A percentile compares a stretch with the other conserved stretches of the same genome.
phyloP scores from a whole-genome alignment of 2,113 vertebrate genomes.

The Jacana jacana region DNA sequence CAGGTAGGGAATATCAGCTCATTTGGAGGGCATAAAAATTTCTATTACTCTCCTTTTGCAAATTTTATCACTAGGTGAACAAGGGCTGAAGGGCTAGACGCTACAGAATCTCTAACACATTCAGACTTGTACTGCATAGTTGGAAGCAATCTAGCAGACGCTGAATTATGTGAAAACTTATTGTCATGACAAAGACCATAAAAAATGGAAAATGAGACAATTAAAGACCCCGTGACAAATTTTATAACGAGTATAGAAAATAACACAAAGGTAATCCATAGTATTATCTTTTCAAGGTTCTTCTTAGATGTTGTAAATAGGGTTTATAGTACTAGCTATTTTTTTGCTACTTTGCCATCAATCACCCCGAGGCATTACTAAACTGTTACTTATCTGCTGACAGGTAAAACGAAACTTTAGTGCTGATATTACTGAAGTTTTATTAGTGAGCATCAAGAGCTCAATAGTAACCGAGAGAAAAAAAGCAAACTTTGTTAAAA shows the following conservation, averaged over 20 bases:
- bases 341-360: slow-evolving; percentile 39
- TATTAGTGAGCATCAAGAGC: slow-evolving; percentile 45
- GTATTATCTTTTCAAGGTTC: slow-evolving; percentile 50
- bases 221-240: slow-evolving; percentile 60
- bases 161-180: slow-evolving; percentile 62
- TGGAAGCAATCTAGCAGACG: neutral
- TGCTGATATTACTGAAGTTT: slow-evolving; percentile 51
- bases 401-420: slow-evolving; percentile 42
- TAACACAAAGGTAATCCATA: slow-evolving; percentile 64
- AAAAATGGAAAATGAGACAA: slow-evolving; percentile 59
- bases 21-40: slow-evolving; percentile 8
- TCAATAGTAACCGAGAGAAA: neutral
- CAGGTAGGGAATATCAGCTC: neutral
- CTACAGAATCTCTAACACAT: neutral
- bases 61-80: slow-evolving; percentile 3
- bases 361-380: slow-evolving; percentile 40
- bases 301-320: slow-evolving; percentile 54
- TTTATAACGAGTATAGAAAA: slow-evolving; percentile 62
- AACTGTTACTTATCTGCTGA: slow-evolving; percentile 57
- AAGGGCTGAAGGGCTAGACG: slow-evolving; percentile 1
- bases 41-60: neutral
- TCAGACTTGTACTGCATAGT: neutral
- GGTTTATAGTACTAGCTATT: slow-evolving; percentile 53
- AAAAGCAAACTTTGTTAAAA: slow-evolving; percentile 26
- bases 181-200: slow-evolving; percentile 61